These are phyloP conservation scores for Grantiella picta DNA, from an alignment of 2,113 vertebrate species.

Conservation along the genomic window DNA sequence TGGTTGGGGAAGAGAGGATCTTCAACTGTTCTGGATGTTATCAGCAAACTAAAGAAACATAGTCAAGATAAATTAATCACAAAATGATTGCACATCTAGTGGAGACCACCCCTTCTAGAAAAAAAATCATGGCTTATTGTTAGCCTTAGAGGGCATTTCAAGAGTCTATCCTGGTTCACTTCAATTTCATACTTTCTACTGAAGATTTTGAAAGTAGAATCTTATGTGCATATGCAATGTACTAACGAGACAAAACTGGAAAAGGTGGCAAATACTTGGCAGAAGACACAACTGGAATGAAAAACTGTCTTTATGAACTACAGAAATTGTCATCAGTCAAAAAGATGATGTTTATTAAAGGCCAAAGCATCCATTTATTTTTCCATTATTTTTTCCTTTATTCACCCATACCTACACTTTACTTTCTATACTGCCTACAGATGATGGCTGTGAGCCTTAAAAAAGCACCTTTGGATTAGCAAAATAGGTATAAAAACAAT, in stretches of 20 bases:
- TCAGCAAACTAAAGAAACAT: not conserved
- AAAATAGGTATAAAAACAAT: not conserved
- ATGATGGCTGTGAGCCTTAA: not conserved
- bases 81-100: not conserved
- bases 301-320: not conserved
- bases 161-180: not conserved
- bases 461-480: not conserved
- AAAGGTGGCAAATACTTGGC: not conserved
- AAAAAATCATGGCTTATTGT: not conserved
- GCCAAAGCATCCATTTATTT: not conserved
- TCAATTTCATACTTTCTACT: not conserved
- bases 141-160: not conserved
- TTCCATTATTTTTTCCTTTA: not conserved
- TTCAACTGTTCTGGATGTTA: not conserved
- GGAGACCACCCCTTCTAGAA: not conserved
- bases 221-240: not conserved
- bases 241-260: not conserved
- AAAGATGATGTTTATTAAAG: not conserved
- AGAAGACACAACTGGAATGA: not conserved
- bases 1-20: accelerated
- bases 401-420: not conserved
- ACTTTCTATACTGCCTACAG: not conserved
- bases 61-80: not conserved
- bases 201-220: not conserved
- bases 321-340: not conserved